Percentiles rank a stretch among this genome's conserved stretches.
Conservation (phyloP, 2,113 vertebrate genomes). For the Galemys pyrenaicus region DNA sequence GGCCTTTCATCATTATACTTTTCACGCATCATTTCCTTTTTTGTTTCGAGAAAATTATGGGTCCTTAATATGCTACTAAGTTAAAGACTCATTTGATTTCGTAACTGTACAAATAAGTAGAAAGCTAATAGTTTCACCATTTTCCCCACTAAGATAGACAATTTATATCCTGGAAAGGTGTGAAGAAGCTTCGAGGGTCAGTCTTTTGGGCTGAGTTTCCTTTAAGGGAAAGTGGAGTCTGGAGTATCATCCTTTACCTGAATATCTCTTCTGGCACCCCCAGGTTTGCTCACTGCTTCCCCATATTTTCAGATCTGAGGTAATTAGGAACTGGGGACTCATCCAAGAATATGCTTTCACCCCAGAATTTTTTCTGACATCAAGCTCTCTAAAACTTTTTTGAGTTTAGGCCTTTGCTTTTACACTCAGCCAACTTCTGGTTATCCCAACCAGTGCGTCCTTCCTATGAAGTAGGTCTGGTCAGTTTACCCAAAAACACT, state of each 20-base stretch:
- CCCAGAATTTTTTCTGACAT: constrained; percentile 31
- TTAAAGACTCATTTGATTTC: constrained; percentile 34
- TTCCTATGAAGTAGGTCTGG: constrained; percentile 3
- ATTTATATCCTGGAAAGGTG: background rate
- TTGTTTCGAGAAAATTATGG: constrained; percentile 53
- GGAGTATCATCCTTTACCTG: background rate
- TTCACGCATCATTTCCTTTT: constrained; percentile 58
- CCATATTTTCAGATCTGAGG: background rate
- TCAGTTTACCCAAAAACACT: background rate
- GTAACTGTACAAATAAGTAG: constrained; percentile 39
- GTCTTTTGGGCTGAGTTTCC: background rate
- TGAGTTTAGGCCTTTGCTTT: constrained; percentile 46
- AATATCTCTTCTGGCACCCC: background rate
- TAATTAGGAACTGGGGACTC: background rate
- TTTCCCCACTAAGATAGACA: constrained; percentile 9
- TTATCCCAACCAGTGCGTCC: background rate
- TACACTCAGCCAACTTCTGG: constrained; percentile 17
- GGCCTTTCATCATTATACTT: constrained; percentile 1
- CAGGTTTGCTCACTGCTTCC: background rate
- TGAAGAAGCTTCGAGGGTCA: background rate
- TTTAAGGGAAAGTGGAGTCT: background rate
- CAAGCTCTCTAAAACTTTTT: constrained; percentile 11
- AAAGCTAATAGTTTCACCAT: constrained; percentile 11
- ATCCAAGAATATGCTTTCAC: background rate
- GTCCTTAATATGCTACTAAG: constrained; percentile 12